phyloP scores from a whole-genome alignment of 2,113 vertebrate species.

The Gallinago paraguaiae region DNA sequence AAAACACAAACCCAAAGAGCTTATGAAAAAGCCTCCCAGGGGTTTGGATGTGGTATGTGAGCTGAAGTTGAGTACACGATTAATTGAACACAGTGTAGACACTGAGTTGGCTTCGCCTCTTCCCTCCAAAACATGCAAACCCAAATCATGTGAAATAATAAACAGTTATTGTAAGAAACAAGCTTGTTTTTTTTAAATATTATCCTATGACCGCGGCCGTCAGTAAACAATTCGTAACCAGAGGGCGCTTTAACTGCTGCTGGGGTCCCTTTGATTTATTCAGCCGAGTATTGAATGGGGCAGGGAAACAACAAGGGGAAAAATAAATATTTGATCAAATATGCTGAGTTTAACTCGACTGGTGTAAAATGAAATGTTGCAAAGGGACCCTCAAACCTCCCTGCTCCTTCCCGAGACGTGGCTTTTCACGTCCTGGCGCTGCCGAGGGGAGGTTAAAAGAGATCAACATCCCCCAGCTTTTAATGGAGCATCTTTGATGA shows the following conservation, averaged over 20 bases:
- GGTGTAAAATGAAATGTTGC: slow-evolving; percentile 29
- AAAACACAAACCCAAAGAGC: slow-evolving; percentile 49
- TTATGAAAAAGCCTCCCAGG: slow-evolving; percentile 56
- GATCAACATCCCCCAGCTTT: neutral
- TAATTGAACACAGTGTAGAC: slow-evolving; percentile 66
- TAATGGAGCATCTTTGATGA: slow-evolving; percentile 37
- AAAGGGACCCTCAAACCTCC: slow-evolving; percentile 6
- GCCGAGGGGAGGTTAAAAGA: slow-evolving; percentile 1
- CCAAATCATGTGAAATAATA: slow-evolving; percentile 60
- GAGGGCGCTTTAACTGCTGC: slow-evolving; percentile 22
- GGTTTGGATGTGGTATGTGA: slow-evolving; percentile 42
- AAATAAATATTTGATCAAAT: slow-evolving; percentile 65
- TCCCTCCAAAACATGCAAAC: slow-evolving; percentile 42
- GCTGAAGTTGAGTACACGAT: slow-evolving; percentile 49
- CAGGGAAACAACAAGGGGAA: slow-evolving; percentile 54
- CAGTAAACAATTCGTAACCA: slow-evolving; percentile 60
- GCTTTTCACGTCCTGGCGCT: neutral
- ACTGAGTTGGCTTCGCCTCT: slow-evolving; percentile 12
- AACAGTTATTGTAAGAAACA: slow-evolving; percentile 65
- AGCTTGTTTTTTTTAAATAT: slow-evolving; percentile 48
- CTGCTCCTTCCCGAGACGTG: neutral
- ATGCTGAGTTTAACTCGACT: slow-evolving; percentile 44
- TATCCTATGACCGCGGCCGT: slow-evolving; percentile 31
- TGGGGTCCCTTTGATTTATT: slow-evolving; percentile 48
- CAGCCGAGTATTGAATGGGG: neutral